Base-by-base conservation (phyloP, 2,113 vertebrate species). In the Epinephelus moara region DNA sequence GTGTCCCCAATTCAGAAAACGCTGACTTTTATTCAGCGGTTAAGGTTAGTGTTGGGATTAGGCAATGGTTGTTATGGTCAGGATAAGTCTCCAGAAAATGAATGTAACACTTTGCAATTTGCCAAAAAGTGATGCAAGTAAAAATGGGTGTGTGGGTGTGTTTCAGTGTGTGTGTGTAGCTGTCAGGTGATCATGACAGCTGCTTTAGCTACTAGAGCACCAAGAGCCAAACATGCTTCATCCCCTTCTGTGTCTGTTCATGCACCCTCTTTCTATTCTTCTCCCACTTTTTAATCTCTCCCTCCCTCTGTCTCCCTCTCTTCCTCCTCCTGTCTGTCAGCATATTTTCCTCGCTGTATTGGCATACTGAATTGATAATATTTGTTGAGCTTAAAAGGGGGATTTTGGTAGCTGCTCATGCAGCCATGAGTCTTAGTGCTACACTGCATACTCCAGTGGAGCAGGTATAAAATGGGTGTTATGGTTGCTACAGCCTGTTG, bases 331-430 rank as follows among this genome's bases (percentile, higher is more conserved):
- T 82, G 59, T 75, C 71, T 84, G 71, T 90, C 87, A 85, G 82
- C 73, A 81, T 70, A 81, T 88, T 85, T 76, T 68, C 50, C 61
- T 61, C 2, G 19, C 74, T 85, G 57, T 78, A 84, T 83, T 81
- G 84, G 40, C 74, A 59, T 63, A 75, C 60, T 84, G 87, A 85
- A 89, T 63, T 88, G 90, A 89, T 80, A 81, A 84, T 81, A 70
- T 90, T 84, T 87, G 82, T 82, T 74, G 72, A 86, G 80, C 81
- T 85, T 78, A 84, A 80, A 56, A 62, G 64, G 53, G 81, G 84
- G 78, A 86, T 75, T 86, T 84, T 70, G 15, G 49, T 42, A 62
- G 64, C 71, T 80, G 78, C 66, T 84, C 75, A 86, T 75, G 83
- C 82, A 84, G 62, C 74, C 70, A 62, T 60, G 64, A 69, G 70